Conservation (phyloP, 2,888 invertebrate species). For the Phasia obesa region DNA sequence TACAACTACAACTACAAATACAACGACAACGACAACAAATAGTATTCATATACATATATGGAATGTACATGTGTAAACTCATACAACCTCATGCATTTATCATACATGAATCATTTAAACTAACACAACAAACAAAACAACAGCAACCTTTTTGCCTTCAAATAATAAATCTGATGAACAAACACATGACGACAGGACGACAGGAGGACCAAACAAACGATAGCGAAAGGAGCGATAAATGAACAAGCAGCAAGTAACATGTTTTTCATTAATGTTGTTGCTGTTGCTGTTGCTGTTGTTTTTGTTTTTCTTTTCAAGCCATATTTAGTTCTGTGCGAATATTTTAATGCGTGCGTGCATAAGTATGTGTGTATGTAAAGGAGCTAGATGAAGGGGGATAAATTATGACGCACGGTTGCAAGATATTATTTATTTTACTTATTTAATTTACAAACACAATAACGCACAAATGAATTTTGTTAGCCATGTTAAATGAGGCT, state of each 20-base stretch:
- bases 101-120: conserved; percentile 36
- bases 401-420: conserved; percentile 68
- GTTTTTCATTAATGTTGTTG: conserved; percentile 2
- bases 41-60: conserved; percentile 9
- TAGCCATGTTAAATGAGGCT: conserved; percentile 5
- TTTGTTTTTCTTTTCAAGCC: conserved; percentile 3
- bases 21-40: conserved; percentile 8
- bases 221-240: conserved; percentile 28
- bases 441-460: conserved; percentile 32
- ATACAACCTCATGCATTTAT: not conserved
- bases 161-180: conserved; percentile 68
- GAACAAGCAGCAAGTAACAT: conserved; percentile 16
- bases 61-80: not conserved
- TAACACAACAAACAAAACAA: conserved; percentile 36
- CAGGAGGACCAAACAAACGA: conserved; percentile 25
- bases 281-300: too few species aligned
- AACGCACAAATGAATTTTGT: not conserved
- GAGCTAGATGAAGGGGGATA: not conserved
- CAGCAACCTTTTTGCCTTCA: conserved; percentile 52
- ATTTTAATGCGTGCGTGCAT: conserved; percentile 19
- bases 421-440: conserved; percentile 55
- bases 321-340: conserved; percentile 40
- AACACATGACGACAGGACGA: conserved; percentile 64
- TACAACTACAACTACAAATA: not conserved
- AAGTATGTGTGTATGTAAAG: not conserved